phyloP scores from a whole-genome alignment of 2,888 invertebrate species.

The Chrysolina haemoptera region DNA sequence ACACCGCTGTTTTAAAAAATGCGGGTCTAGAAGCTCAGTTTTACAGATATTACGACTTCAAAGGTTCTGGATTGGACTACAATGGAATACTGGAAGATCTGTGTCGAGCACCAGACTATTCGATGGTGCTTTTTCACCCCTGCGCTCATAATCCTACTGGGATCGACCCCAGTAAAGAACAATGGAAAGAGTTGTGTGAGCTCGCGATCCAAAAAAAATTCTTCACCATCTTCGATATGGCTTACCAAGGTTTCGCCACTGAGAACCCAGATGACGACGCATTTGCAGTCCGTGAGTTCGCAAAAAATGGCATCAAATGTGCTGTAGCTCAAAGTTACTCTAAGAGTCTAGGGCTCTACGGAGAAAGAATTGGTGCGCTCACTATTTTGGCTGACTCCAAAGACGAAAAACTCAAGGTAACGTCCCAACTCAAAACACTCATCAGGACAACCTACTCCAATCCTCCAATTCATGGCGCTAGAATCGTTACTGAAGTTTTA shows the following conservation, averaged over 20 bases:
- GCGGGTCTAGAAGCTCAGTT: conserved; percentile 72
- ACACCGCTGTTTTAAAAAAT: conserved; percentile 77
- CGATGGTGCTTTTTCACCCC: conserved; percentile 77
- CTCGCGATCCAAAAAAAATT: conserved; percentile 72
- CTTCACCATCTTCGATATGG: conserved; percentile 79
- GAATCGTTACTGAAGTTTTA: conserved; percentile 75
- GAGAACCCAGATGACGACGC: conserved; percentile 76
- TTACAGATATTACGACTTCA: conserved; percentile 79
- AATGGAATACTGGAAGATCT: conserved; percentile 77
- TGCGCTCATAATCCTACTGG: conserved; percentile 81
- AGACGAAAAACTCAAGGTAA: conserved; percentile 74
- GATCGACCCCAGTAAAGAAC: conserved; percentile 74
- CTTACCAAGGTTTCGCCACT: conserved; percentile 77
- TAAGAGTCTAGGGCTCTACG: conserved; percentile 81
- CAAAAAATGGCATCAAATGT: conserved; percentile 74
- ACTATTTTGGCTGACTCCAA: conserved; percentile 71
- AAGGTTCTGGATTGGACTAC: conserved; percentile 78
- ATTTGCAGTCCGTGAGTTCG: conserved; percentile 73
- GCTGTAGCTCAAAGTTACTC: conserved; percentile 74
- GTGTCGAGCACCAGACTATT: conserved; percentile 75
- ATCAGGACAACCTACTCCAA: conserved; percentile 79
- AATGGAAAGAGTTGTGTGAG: conserved; percentile 77
- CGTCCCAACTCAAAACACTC: conserved; percentile 77
- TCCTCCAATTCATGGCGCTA: conserved; percentile 78
- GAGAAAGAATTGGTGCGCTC: conserved; percentile 77